Conservation (phyloP, 2,797 vertebrate species). For the Rousettus madagascariensis region DNA sequence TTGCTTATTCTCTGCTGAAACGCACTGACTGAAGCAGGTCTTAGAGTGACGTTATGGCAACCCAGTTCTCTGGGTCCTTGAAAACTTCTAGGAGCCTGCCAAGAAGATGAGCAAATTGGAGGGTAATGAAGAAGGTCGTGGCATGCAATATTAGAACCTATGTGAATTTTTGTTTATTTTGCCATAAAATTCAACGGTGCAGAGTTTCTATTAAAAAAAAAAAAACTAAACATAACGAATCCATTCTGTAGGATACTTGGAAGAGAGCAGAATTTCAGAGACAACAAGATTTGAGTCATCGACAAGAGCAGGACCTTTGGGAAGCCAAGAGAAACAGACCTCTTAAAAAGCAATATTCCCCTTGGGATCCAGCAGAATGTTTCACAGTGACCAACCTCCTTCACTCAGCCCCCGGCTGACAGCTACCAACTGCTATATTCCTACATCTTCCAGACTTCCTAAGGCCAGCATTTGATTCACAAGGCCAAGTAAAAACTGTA, state of each 20-base stretch:
- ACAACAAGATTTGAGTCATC: not conserved
- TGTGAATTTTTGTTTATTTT: not conserved
- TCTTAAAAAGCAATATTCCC: not conserved
- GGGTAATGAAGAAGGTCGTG: not conserved
- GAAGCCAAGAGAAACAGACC: not conserved
- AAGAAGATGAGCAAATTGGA: conserved; percentile 11
- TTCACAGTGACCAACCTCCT: not conserved
- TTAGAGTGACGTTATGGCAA: not conserved
- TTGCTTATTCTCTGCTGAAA: not conserved
- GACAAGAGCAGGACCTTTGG: not conserved
- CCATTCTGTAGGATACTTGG: not conserved
- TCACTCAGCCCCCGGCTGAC: not conserved
- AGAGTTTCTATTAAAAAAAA: not conserved
- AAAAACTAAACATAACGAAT: not conserved
- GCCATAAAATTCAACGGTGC: conserved; percentile 5
- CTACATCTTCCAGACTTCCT: not conserved
- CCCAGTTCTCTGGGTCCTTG: not conserved
- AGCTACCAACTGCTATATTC: not conserved
- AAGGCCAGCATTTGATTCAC: not conserved
- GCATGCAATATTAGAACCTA: conserved; percentile 18
- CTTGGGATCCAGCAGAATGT: not conserved
- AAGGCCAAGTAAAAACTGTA: not conserved
- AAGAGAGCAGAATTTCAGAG: conserved; percentile 20
- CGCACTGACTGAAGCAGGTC: not conserved
- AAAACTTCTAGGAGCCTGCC: conserved; percentile 3